Evolutionary conservation across 2,888 invertebrate genomes (phyloP), one percentile per base, ranked within the genome.

Genomic region (Malacosoma neustria): DNA sequence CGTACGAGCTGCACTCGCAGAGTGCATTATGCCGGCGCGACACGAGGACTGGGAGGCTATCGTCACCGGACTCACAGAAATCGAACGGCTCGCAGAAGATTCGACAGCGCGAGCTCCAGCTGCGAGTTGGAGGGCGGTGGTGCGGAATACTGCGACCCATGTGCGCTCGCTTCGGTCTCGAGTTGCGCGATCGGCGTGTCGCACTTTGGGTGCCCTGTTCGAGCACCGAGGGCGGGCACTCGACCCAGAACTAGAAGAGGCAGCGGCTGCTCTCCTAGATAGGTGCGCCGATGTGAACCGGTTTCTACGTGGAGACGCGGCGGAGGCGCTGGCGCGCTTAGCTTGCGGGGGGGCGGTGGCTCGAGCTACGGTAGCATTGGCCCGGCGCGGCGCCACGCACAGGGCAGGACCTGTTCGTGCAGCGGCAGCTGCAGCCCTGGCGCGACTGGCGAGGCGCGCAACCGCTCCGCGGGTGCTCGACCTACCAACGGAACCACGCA

Each of bases 261-360:
- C 96, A 35, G 92, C 92, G 0, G 90, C 89, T 13, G 92, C 94
- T 6, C 77, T 98, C 39, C 87, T 98, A 15, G 93, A 94, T 51
- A 92, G 97, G 42, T 93, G 95, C 35, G 96, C 97, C 0, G 98
- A 99, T 62, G 97, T 96, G 4, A 98, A 97, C 76, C 92, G 93
- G 52, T 98, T 99, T 68, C 88, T 99, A 35, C 88, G 97, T 13
- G 93, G 93, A 29, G 98, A 98, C 72, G 95, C 97, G 2, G 92
- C 92, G 39, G 87, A 88, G 6, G 94, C 97, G 1, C 74, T 99
- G 31, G 93, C 92, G 54, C 88, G 90, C 9, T 92, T 99, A 89
- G 91, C 95, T 40, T 91, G 94, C 39, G 88, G 92, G 42, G 87
- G 95, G 11, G 90, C 91, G 14, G 89, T 92, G 4, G 79, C 88